phyloP scores from a whole-genome alignment of 2,113 vertebrate species.

The Tretioscincus oriximinensis region DNA sequence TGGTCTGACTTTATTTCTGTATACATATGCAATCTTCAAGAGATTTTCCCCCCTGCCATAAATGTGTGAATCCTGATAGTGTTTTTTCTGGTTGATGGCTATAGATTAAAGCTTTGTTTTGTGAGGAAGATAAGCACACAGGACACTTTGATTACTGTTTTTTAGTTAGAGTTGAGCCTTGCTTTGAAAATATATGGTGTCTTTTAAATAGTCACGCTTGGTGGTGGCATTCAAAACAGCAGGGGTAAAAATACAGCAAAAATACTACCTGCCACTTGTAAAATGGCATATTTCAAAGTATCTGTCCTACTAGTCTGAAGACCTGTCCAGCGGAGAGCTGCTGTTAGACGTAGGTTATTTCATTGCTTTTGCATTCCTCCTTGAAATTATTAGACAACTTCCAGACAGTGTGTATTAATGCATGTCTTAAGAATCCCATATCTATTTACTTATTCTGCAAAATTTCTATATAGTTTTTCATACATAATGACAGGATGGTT shows the following conservation, averaged over 20 bases:
- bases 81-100: conserved; percentile 44
- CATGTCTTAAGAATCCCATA: not conserved
- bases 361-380: conserved; percentile 42
- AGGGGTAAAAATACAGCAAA: conserved; percentile 18
- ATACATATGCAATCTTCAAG: conserved; percentile 27
- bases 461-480: no score
- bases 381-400: conserved; percentile 15
- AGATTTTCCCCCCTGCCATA: conserved; percentile 34
- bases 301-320: conserved; percentile 33
- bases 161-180: conserved; percentile 20
- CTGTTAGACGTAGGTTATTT: conserved; percentile 35
- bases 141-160: conserved; percentile 41
- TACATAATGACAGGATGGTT: no score
- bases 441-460: no score
- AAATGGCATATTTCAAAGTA: conserved; percentile 31
- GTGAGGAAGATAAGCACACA: conserved; percentile 5
- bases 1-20: conserved; percentile 33
- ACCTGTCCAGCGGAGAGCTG: conserved; percentile 29
- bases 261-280: conserved; percentile 25
- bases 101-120: conserved; percentile 26
- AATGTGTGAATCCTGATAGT: not conserved
- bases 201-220: conserved; percentile 25
- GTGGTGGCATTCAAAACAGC: conserved; percentile 7
- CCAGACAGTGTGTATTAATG: not conserved
- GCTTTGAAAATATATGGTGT: conserved; percentile 30